Conservation (phyloP, 2,888 invertebrate species). For the Habroteleia sp. region DNA sequence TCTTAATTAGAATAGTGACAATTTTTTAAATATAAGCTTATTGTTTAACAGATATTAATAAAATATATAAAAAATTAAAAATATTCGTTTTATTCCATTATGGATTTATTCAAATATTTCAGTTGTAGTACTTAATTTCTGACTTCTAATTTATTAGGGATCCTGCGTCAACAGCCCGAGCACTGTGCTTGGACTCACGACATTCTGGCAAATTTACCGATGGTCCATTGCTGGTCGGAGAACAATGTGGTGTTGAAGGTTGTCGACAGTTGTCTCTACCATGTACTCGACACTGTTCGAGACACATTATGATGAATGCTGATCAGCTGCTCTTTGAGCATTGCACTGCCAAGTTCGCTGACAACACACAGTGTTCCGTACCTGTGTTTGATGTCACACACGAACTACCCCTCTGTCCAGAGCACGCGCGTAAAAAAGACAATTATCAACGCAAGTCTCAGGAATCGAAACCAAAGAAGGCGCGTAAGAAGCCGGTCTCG, state of each 20-base stretch:
- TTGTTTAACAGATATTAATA: too few species aligned
- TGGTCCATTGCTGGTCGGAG: slow-evolving; percentile 76
- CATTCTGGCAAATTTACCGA: slow-evolving; percentile 66
- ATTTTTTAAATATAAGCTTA: too few species aligned
- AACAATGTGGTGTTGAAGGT: slow-evolving; percentile 75
- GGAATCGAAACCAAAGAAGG: slow-evolving; percentile 89
- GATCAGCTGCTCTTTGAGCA: slow-evolving; percentile 91
- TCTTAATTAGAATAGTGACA: too few species aligned
- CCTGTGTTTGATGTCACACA: slow-evolving; percentile 90
- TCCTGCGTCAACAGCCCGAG: slow-evolving; percentile 72
- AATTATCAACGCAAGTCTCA: slow-evolving; percentile 90
- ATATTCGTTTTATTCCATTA: too few species aligned
- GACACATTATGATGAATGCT: slow-evolving; percentile 92
- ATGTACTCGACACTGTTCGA: slow-evolving; percentile 90
- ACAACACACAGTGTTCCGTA: slow-evolving; percentile 89
- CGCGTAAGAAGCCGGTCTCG: slow-evolving; percentile 84
- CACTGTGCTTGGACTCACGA: slow-evolving; percentile 65
- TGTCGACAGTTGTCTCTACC: slow-evolving; percentile 84
- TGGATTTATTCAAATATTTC: too few species aligned
- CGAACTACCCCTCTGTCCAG: slow-evolving; percentile 91
- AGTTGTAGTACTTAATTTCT: too few species aligned
- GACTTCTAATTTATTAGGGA: too few species aligned
- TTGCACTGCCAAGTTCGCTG: slow-evolving; percentile 90
- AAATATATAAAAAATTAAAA: too few species aligned
- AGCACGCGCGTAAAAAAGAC: slow-evolving; percentile 92